Base-by-base conservation (phyloP, 2,888 invertebrate species). In the Eulithis testata region DNA sequence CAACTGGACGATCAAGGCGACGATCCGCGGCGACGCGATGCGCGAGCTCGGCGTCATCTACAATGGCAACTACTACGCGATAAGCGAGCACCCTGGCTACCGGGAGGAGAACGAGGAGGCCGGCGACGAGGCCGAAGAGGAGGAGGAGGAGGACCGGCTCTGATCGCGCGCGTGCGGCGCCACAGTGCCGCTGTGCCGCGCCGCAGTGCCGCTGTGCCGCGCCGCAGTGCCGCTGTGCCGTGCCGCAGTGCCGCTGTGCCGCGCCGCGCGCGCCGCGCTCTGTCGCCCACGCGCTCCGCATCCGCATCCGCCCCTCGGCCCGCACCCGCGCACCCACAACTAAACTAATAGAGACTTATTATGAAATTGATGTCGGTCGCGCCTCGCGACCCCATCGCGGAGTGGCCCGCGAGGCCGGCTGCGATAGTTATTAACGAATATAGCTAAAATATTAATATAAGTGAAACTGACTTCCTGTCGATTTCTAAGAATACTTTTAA, bases 1-100 rank as follows among this genome's bases (percentile, higher is more conserved):
- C 94, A 98, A 98, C 91, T 98, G 98, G 98, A 98, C 98, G 89
- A 98, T 98, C 93, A 98, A 98, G 91, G 98, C 98, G 80, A 97
- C 98, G 78, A 98, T 98, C 85, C 94, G 97, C 70, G 98, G 98
- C 60, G 98, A 98, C 90, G 97, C 97, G 78, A 93, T 98, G 80
- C 95, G 98, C 65, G 98, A 98, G 90, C 94, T 98, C 71, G 98
- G 98, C 71, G 97, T 98, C 77, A 97, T 98, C 85, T 98, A 98
- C 93, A 98, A 98, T 91, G 98, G 98, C 71, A 98, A 98, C 93
- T 98, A 98, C 91, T 98, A 98, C 93, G 97, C 97, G 77, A 98
- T 98, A 87, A 97, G 97, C 83, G 98, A 98, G 90, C 98, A 98
- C 90, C 98, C 98, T 65, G 98, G 97, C 66, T 98, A 98, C 93